Evolutionary conservation across 2,888 invertebrate genomes (phyloP).

Genomic region (Physocephala rufipes): DNA sequence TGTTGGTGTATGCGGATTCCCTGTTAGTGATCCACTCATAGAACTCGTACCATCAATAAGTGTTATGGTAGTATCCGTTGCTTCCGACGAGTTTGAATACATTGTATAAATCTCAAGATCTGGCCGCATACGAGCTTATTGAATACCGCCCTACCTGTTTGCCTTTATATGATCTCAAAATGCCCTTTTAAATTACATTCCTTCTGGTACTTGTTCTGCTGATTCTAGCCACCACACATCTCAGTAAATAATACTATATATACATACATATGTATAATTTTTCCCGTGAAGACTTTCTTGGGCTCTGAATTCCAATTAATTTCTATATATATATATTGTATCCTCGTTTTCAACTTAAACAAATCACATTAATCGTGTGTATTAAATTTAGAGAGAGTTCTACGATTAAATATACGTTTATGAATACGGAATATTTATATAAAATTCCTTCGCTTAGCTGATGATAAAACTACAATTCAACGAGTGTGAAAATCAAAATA

Average conservation of each 20-base stretch:
- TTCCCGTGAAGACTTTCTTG: neutral
- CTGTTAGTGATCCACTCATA: slow-evolving; percentile 38
- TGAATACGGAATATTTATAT: neutral
- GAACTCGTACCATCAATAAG: slow-evolving; percentile 52
- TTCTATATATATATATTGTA: neutral
- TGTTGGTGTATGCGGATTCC: slow-evolving; percentile 40
- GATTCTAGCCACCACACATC: slow-evolving; percentile 5
- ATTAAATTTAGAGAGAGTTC: neutral
- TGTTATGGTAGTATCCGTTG: slow-evolving; percentile 47
- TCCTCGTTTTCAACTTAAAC: neutral
- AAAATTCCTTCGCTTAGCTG: neutral
- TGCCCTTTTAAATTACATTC: slow-evolving; percentile 43
- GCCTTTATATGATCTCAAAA: slow-evolving; percentile 8
- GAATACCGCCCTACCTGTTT: slow-evolving; percentile 30
- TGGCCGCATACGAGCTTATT: neutral
- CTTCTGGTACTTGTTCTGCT: slow-evolving; percentile 39
- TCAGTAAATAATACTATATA: neutral
- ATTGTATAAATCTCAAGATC: neutral
- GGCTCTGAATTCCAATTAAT: neutral
- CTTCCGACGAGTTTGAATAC: slow-evolving; percentile 45
- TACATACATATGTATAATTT: neutral
- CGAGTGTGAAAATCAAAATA: no score
- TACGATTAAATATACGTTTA: no score
- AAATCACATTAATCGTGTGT: neutral
- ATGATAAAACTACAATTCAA: no score